Evolutionary conservation across 64 coral and sea anemone species (phyloP).

Genomic region (Montipora foliosa): DNA sequence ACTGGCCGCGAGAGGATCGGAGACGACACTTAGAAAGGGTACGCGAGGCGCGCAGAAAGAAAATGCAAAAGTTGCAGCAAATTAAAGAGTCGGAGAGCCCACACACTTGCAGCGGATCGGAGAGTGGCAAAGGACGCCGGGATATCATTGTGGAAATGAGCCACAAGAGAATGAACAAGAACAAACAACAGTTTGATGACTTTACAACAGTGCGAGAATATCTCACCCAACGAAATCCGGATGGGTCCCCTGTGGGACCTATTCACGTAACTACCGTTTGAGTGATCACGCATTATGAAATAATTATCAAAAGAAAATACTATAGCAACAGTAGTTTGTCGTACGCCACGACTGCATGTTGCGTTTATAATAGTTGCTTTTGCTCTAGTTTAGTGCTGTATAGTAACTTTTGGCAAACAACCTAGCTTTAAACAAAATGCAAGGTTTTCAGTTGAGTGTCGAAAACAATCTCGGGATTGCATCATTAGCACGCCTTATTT

Average conservation of each 20-base stretch:
- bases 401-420: background rate
- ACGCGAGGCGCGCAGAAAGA: constrained; percentile 84
- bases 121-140: constrained; percentile 82
- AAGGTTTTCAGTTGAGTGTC: background rate
- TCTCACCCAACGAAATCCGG: constrained; percentile 86
- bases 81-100: constrained; percentile 78
- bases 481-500: background rate
- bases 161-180: constrained; percentile 90
- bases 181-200: constrained; percentile 92
- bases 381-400: background rate
- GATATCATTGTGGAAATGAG: constrained; percentile 95
- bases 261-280: constrained; percentile 96
- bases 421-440: background rate
- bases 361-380: constrained; percentile 2
- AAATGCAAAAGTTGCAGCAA: constrained; percentile 84
- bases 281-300: background rate
- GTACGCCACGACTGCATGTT: background rate
- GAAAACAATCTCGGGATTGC: background rate
- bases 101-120: constrained; percentile 92
- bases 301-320: background rate
- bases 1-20: constrained; percentile 92
- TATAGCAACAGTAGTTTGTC: background rate
- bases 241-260: constrained; percentile 79
- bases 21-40: constrained; percentile 91
- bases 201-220: constrained; percentile 99